These are phyloP conservation scores for Atlantisia rogersi DNA, from an alignment of 2,113 vertebrate genomes.

Conservation along the genomic window DNA sequence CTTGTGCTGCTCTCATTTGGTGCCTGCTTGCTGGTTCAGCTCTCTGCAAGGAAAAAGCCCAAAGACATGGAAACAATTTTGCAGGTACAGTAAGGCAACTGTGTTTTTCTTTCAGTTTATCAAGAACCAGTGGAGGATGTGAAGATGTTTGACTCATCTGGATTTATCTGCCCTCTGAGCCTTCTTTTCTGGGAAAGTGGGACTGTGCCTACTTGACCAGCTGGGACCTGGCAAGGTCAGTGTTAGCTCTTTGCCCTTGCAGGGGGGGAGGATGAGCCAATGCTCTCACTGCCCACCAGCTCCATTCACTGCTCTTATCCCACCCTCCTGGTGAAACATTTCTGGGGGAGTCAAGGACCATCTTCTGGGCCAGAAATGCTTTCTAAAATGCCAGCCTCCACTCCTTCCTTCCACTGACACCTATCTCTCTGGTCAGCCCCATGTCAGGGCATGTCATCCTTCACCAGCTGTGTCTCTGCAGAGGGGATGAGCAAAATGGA, in stretches of 20 bases:
- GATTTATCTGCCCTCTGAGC: background rate
- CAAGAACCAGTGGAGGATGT: too few species aligned
- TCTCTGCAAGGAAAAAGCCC: background rate
- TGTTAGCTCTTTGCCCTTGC: rapidly evolving
- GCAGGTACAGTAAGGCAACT: too few species aligned
- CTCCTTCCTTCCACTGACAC: background rate
- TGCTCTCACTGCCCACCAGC: background rate
- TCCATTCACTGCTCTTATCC: background rate
- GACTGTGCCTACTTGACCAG: rapidly evolving
- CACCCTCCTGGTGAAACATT: rapidly evolving
- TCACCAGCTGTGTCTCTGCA: background rate
- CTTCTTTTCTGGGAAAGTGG: background rate
- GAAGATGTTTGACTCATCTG: background rate
- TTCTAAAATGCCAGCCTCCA: background rate
- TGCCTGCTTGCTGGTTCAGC: background rate
- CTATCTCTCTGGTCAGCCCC: background rate
- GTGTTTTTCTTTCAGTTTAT: background rate
- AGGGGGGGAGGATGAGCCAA: rapidly evolving
- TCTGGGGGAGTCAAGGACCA: background rate
- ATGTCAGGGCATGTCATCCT: background rate
- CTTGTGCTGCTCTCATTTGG: background rate
- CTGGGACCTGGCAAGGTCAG: background rate
- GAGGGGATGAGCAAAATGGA: background rate
- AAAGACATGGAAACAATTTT: background rate
- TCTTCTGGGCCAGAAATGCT: background rate